Conservation (phyloP, 2,888 invertebrate genomes). For the Eristalis intricaria region DNA sequence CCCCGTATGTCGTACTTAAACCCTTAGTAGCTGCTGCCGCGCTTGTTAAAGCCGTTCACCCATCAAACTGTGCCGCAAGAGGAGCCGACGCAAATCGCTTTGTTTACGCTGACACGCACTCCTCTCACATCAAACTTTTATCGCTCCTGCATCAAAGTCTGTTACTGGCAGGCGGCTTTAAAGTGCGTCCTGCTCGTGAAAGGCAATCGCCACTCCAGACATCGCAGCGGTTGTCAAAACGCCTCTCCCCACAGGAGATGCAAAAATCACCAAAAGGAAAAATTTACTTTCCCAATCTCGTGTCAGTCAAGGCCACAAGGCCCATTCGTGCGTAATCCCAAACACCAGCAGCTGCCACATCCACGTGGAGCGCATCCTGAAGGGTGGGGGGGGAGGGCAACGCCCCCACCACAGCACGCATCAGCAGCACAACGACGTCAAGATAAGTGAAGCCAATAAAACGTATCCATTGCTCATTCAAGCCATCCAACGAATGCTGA, state of each 20-base stretch:
- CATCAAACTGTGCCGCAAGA: neutral
- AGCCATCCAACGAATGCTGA: neutral
- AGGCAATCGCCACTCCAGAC: neutral
- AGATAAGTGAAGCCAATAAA: slow-evolving; percentile 1
- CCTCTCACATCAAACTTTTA: neutral
- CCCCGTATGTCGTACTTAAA: no score
- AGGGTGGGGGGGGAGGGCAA: no score
- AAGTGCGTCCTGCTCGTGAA: neutral
- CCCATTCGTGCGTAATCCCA: neutral
- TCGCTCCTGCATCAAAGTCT: neutral
- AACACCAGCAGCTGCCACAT: neutral
- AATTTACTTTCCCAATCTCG: neutral
- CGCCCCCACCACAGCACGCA: neutral
- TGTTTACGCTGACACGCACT: neutral
- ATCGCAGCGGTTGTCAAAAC: neutral
- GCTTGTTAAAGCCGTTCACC: neutral
- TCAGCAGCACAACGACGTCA: neutral
- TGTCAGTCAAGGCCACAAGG: neutral
- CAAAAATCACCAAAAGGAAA: no score
- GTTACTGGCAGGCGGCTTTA: neutral
- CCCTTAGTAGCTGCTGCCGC: neutral
- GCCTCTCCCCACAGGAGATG: neutral
- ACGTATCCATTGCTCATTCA: neutral
- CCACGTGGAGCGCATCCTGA: neutral
- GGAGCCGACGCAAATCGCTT: no score